Base-by-base conservation (phyloP, 2,797 vertebrate genomes). In the Centropyge bicolor region DNA sequence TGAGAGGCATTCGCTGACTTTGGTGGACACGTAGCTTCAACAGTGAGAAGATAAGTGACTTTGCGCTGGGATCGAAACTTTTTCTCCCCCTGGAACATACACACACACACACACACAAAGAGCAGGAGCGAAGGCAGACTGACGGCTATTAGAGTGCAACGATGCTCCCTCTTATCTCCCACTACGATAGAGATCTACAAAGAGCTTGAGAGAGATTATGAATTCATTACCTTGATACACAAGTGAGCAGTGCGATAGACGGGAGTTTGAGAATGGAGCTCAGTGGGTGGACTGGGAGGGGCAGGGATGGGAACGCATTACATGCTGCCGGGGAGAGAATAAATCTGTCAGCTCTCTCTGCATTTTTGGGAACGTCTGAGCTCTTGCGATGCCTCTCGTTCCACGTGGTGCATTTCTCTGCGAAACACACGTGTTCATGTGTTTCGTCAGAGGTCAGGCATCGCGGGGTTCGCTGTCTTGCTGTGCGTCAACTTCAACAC, bases 161-260 rank as follows among this genome's bases (percentile, higher is more conserved):
- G 86, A 91, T 83, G 88, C 87, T 86, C 66, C 71, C 76, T 86
- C 93, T 94, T 95, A 95, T 95, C 94, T 94, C 82, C 78, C 89
- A 69, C 89, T 75, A 61, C 1, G 94, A 95, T 95, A 95, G 81
- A 92, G 91, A 96, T 95, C 94, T 95, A 93, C 93, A 95, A 91
- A 94, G 90, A 91, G 90, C 90, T 90, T 78, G 80, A 84, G 90
- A 90, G 92, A 94, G 93, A 95, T 94, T 94, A 95, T 93, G 91
- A 95, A 95, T 95, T 95, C 91, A 94, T 94, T 95, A 95, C 92
- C 86, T 94, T 93, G 89, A 94, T 93, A 93, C 91, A 91, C 89
- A 92, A 90, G 92, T 89, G 91, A 89, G 82, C 76, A 57, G 51
- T 54, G 79, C 52, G 77, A 91, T 82, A 90, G 86, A 86, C 87